Conservation (phyloP, 1,140 invertebrate genomes). For the Radopholus similis region DNA sequence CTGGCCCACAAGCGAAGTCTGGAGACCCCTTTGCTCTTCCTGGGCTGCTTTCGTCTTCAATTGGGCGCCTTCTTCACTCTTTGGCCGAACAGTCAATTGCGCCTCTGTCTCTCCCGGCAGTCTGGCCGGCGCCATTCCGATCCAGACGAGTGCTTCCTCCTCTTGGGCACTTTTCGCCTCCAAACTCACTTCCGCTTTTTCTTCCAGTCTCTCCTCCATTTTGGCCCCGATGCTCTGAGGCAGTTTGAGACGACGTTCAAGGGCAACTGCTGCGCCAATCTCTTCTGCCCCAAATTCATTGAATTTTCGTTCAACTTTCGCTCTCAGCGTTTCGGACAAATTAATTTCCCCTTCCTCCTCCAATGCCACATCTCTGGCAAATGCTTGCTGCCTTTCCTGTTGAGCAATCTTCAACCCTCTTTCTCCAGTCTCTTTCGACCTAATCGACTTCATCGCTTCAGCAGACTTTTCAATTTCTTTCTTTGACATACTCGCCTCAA, state of each 20-base stretch:
- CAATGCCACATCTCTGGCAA: not conserved
- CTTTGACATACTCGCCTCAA: not conserved
- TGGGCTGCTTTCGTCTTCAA: not conserved
- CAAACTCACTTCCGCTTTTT: not conserved
- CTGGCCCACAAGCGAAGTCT: not conserved
- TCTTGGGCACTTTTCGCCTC: not conserved
- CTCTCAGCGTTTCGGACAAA: not conserved
- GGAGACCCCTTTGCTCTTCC: not conserved
- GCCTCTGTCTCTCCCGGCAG: not conserved
- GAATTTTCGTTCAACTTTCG: not conserved
- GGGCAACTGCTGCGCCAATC: not conserved
- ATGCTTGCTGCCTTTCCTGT: not conserved
- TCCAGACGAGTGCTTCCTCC: too few species aligned
- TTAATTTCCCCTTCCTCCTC: not conserved
- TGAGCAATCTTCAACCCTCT: too few species aligned
- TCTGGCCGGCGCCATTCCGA: not conserved
- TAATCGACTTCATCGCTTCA: not conserved
- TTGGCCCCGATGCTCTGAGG: not conserved
- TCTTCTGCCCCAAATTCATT: not conserved
- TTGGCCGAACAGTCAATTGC: too few species aligned
- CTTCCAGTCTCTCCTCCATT: not conserved
- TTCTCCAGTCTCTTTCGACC: too few species aligned
- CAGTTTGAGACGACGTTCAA: not conserved
- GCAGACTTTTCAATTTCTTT: not conserved
- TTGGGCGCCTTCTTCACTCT: not conserved